Evolutionary conservation across 2,797 vertebrate species (phyloP).

Genomic region (Prunella strophiata): DNA sequence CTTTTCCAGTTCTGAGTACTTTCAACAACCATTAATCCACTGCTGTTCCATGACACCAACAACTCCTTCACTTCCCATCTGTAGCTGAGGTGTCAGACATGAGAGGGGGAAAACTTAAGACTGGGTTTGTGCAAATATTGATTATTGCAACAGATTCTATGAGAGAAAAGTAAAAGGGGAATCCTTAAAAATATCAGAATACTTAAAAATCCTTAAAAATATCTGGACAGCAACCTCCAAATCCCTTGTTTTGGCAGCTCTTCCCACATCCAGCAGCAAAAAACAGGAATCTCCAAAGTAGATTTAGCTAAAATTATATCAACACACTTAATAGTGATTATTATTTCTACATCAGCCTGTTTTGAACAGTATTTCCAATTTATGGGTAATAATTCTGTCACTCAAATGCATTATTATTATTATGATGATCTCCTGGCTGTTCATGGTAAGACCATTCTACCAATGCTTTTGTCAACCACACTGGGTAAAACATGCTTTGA

Average conservation of each 20-base stretch:
- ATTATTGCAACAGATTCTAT: neutral
- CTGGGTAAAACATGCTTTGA: neutral
- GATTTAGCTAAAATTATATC: neutral
- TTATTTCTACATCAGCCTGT: neutral
- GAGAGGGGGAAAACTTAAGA: no score
- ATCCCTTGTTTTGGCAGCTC: neutral
- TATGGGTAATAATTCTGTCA: neutral
- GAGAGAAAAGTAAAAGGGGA: neutral
- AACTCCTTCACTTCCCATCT: neutral
- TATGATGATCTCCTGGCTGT: neutral
- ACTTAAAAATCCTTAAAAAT: neutral
- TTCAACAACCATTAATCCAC: neutral
- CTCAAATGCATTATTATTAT: neutral
- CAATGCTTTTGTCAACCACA: neutral
- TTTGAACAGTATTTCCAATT: neutral
- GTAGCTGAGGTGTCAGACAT: fast-evolving
- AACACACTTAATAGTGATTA: neutral
- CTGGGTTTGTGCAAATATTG: neutral
- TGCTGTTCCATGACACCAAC: neutral
- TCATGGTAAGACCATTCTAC: neutral
- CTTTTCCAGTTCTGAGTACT: neutral
- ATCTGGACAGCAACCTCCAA: neutral
- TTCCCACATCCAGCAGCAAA: neutral
- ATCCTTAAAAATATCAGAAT: neutral
- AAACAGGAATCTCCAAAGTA: neutral